Evolutionary conservation across 1,140 invertebrate species (phyloP).

Genomic region (Potamilus streckersoni): DNA sequence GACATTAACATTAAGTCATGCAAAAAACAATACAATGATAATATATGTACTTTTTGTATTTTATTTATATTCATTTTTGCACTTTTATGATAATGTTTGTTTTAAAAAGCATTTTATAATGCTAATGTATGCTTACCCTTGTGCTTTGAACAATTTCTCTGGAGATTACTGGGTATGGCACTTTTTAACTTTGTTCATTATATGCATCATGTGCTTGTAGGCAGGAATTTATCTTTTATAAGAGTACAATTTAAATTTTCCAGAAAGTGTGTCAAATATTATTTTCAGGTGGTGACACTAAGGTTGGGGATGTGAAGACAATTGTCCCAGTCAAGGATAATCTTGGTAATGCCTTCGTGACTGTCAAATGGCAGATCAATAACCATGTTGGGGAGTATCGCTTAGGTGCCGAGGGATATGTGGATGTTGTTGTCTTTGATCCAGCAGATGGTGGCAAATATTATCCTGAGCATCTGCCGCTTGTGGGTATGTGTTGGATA

Average conservation of each 20-base stretch:
- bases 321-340: constrained; percentile 24
- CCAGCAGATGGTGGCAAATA: constrained; percentile 14
- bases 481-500: constrained; percentile 22
- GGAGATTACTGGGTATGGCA: no score
- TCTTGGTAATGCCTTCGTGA: constrained; percentile 17
- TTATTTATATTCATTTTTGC: no score
- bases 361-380: constrained; percentile 25
- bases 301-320: constrained; percentile 16
- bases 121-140: no score
- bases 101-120: no score
- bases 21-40: no score
- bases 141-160: no score
- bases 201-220: no score
- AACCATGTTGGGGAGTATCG: constrained; percentile 25
- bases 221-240: no score
- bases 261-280: background rate
- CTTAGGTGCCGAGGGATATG: constrained; percentile 23
- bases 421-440: constrained; percentile 22
- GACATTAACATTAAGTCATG: no score
- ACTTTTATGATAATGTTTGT: no score
- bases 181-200: no score
- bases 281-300: constrained; percentile 11
- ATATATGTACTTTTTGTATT: no score
- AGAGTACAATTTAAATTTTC: background rate
- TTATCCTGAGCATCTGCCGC: constrained; percentile 24